Evolutionary conservation across 2,888 invertebrate genomes (phyloP), one percentile per base, ranked within the genome.

Genomic region (Argyresthia albistria): DNA sequence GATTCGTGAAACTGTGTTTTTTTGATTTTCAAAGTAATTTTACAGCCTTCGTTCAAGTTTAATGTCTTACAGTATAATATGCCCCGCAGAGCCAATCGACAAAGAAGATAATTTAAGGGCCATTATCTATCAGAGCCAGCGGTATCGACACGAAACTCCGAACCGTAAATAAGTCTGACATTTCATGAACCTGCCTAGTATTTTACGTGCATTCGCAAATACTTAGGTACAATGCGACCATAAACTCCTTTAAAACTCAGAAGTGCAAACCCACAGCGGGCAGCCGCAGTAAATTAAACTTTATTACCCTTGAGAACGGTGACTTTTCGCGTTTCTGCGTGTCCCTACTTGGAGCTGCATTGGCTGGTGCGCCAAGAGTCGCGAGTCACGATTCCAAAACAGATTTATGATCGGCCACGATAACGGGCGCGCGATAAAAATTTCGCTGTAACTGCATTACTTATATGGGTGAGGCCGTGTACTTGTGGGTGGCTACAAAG

Each of bases 121-220:
- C 53, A 59, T 59, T 60, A 58, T 59, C 58, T 59, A 54, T 54
- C 51, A 35, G 43, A 25, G 15, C 49, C 39, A 25, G 43, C 39
- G 35, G 43, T 47, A 54, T 15, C 63, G 60, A 57, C 57, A n/a
- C 3, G 42, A 25, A 60, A 62, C 67, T 67, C 70, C 70, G 67
- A 60, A 71, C 75, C 76, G 75, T 86, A 86, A 86, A 84, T 86
- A 82, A 80, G 71, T 73, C 77, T 82, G 80, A 77, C 81, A 67
- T 83, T 80, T 82, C 75, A 73, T 80, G 78, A 79, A 80, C 79
- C 77, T 78, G 74, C 75, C 76, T 75, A 76, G 82, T 70, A 80
- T 77, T 84, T 83, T 80, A 84, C 82, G 81, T 83, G 81, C 82
- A 87, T 81, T 83, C 77, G 83, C 81, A 81, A 84, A 84, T 84